phyloP scores from a whole-genome alignment of 2,113 vertebrate species.

The Tiliqua scincoides region DNA sequence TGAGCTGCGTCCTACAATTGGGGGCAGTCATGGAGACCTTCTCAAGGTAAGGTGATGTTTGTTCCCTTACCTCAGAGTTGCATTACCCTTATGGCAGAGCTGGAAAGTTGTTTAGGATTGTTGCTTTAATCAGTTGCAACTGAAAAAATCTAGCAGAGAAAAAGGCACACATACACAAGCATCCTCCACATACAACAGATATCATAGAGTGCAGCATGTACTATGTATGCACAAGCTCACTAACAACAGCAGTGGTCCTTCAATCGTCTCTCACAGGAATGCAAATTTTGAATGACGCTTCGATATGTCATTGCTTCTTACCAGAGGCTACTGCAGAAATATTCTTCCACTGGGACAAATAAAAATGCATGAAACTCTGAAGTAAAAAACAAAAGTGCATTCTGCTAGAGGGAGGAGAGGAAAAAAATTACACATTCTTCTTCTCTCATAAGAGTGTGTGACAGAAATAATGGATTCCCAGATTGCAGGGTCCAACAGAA shows the following conservation, averaged over 20 bases:
- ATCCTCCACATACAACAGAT: conserved; percentile 13
- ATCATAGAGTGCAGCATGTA: not conserved
- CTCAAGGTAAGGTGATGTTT: too few relatives aligned
- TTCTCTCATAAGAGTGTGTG: not conserved
- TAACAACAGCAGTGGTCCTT: not conserved
- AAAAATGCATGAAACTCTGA: conserved; percentile 12
- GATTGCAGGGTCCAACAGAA: not conserved
- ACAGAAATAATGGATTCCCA: not conserved
- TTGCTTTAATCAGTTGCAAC: not conserved
- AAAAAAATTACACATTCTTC: not conserved
- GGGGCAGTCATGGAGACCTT: too few relatives aligned
- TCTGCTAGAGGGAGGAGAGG: not conserved
- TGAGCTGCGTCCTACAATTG: too few relatives aligned
- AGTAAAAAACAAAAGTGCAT: not conserved
- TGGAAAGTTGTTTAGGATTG: too few relatives aligned
- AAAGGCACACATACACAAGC: not conserved
- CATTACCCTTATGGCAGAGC: too few relatives aligned
- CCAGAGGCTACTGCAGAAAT: conserved; percentile 4
- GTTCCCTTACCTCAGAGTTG: too few relatives aligned
- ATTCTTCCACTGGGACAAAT: not conserved
- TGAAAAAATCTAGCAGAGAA: not conserved
- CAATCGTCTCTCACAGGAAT: not conserved
- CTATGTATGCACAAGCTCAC: conserved; percentile 2
- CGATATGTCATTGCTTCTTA: not conserved
- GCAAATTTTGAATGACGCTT: not conserved